Evolutionary conservation across 2,888 invertebrate genomes (phyloP), one percentile per base, ranked within the genome.

Genomic region (Nezara viridula): DNA sequence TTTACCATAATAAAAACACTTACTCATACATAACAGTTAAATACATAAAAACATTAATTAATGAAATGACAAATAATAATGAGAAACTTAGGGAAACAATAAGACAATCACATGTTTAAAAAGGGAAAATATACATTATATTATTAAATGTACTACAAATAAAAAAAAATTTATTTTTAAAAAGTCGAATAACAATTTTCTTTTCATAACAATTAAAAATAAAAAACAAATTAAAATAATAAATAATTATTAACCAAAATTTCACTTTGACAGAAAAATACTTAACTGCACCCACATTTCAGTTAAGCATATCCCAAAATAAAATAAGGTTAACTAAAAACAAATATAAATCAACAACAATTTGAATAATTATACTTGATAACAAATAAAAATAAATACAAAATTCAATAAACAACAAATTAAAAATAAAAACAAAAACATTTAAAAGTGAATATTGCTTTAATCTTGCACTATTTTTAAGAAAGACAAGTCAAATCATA

Each of bases 271-370:
- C 40, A 81, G 44, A 81, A 44, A 81, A 88, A 88, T 49, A 77
- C 49, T 66, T 27, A 88, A 88, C 88, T 73, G 88, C 73, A 88
- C 88, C 88, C 88, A 88, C 88, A 88, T 88, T 77, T 88, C 73
- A 88, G 88, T 37, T 44, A 73, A 88, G 73, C 60, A 60, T 4
- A 40, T 37, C n/a, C n/a, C 1, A n/a, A 60, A 86, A 86, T 44
- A 86, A 86, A 86, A 60, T 86, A 86, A 19, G 60, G 19, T 60
- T 27, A 60, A 60, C 60, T 27, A 60, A 27, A 60, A 27, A 2
- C 12, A 60, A 60, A 60, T 0, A 60, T 10, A 55, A 55, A 55
- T n/a, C n/a, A 55, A 60, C 24, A 66, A 66, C 32, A 66, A 66
- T 14, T 32, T 66, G 32, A 32, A 32, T 32, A 12, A 32, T 60